A percentile compares a stretch with the other conserved stretches of the same genome.
Conservation (phyloP, 2,888 invertebrate genomes). For the Linyphia triangularis region DNA sequence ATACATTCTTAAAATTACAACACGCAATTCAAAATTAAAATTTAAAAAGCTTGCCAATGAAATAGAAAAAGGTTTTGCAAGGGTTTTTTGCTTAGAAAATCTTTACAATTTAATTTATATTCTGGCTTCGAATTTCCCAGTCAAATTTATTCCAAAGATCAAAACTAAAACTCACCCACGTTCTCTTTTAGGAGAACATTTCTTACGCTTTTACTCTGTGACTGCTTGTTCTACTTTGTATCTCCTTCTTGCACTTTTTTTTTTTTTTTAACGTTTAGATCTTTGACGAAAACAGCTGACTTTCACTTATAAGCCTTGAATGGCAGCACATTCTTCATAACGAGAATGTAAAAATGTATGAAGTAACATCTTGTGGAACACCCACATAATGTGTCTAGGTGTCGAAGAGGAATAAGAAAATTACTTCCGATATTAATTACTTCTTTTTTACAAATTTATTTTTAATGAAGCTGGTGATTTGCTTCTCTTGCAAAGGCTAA, state of each 20-base stretch:
- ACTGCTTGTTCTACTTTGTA: neutral
- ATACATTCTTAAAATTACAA: no score
- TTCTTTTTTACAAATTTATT: conserved; percentile 68
- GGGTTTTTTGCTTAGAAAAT: neutral
- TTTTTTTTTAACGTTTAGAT: neutral
- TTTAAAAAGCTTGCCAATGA: no score
- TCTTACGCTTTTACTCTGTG: neutral
- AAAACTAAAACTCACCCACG: neutral
- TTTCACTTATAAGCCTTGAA: neutral
- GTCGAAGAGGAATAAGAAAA: conserved; percentile 66
- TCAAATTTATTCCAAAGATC: neutral
- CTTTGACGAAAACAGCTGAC: conserved; percentile 2
- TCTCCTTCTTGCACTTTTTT: neutral
- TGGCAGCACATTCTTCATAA: neutral
- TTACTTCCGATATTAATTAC: conserved; percentile 71
- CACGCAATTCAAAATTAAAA: no score
- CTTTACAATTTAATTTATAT: neutral
- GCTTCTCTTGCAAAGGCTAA: conserved; percentile 55
- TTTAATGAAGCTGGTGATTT: conserved; percentile 70
- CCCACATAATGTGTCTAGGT: conserved; percentile 55
- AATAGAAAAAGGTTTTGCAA: no score
- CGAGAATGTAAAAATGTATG: neutral
- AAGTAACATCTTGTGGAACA: conserved; percentile 7
- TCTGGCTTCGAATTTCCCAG: neutral
- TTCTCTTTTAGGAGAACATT: neutral